Evolutionary conservation across 2,113 vertebrate species (phyloP).

Genomic region (Setophaga coronata): DNA sequence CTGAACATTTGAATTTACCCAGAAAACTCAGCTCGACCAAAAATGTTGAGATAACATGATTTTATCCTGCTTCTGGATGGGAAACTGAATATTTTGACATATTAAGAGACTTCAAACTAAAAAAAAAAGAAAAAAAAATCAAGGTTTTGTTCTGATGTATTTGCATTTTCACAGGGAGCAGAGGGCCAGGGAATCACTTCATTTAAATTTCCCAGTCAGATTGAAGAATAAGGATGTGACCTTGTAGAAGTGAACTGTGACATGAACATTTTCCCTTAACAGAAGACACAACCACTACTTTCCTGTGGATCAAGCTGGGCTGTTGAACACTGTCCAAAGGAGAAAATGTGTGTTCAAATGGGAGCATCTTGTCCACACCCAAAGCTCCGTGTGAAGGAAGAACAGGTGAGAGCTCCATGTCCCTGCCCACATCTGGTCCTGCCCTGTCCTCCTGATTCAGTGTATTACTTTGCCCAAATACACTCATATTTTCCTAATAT

Average conservation of each 20-base stretch:
- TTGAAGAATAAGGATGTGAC: not conserved
- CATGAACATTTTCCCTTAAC: not conserved
- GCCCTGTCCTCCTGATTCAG: not conserved
- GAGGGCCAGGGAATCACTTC: not conserved
- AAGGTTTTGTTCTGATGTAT: not conserved
- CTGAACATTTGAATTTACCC: not conserved
- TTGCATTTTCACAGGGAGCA: not conserved
- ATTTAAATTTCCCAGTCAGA: not conserved
- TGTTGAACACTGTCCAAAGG: not conserved
- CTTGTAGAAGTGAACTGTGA: not conserved
- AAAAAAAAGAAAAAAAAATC: not conserved
- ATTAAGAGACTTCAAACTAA: not conserved
- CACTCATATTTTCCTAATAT: constrained; percentile 1
- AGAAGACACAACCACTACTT: not conserved
- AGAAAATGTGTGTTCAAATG: not conserved
- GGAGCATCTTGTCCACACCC: not conserved
- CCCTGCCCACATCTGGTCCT: not conserved
- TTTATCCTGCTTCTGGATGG: not conserved
- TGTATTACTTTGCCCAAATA: not conserved
- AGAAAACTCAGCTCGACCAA: not conserved
- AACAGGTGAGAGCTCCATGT: not conserved
- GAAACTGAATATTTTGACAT: not conserved
- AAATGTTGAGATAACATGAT: not conserved
- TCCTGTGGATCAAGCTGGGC: not conserved
- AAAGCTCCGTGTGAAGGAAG: not conserved